Evolutionary conservation across 2,113 vertebrate species (phyloP).

Genomic region (Lophura nycthemera): DNA sequence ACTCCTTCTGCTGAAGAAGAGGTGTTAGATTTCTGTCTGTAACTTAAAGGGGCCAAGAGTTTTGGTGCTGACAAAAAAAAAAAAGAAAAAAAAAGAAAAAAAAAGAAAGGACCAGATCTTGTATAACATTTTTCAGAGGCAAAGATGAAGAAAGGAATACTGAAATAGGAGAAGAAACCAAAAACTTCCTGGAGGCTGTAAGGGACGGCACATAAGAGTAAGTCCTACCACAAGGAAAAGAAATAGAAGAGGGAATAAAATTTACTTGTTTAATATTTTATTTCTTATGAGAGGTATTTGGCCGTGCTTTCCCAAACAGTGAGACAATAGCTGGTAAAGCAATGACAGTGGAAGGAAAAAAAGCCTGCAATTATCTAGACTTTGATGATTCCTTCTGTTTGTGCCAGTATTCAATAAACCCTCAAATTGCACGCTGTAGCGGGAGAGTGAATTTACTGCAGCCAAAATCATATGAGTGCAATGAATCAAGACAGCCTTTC

Average conservation of each 20-base stretch:
- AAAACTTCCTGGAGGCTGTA: constrained; percentile 11
- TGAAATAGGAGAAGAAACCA: constrained; percentile 32
- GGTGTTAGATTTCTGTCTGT: not conserved
- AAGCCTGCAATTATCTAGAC: constrained; percentile 54
- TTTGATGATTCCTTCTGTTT: constrained; percentile 56
- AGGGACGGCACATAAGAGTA: not conserved
- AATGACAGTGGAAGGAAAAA: constrained; percentile 32
- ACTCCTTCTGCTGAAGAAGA: not conserved
- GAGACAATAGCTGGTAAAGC: constrained; percentile 56
- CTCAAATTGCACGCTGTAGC: constrained; percentile 64
- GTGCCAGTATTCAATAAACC: constrained; percentile 50
- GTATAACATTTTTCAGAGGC: not conserved
- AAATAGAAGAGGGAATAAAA: constrained; percentile 33
- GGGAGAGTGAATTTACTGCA: constrained; percentile 62
- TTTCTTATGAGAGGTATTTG: constrained; percentile 50
- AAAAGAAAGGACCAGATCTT: not conserved
- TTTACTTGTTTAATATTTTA: not conserved
- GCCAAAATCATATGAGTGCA: constrained; percentile 61
- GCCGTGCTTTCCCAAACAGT: not conserved
- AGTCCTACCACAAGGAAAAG: constrained; percentile 44
- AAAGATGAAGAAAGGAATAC: not conserved
- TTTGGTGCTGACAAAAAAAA: constrained; percentile 6
- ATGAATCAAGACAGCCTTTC: constrained; percentile 61
- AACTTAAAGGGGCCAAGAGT: not conserved
- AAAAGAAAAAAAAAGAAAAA: not conserved